Evolutionary conservation across 2,888 invertebrate genomes (phyloP).

Genomic region (Meteorus cinctellus): DNA sequence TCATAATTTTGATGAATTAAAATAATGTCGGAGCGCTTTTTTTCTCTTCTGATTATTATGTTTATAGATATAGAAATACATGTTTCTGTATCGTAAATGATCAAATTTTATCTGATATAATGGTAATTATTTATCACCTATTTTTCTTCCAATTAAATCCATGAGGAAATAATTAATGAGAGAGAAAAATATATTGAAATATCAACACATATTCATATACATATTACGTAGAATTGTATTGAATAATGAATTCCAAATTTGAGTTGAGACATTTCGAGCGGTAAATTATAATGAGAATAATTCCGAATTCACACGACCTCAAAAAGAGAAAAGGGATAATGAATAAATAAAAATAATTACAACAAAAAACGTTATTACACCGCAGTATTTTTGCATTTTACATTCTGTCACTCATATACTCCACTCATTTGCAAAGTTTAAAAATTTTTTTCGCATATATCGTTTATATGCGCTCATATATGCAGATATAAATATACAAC

Average conservation of each 20-base stretch:
- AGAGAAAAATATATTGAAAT: not conserved
- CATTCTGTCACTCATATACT: not conserved
- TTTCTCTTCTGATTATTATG: not conserved
- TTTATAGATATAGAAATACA: not conserved
- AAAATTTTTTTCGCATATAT: not conserved
- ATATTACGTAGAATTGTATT: not conserved
- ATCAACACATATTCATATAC: not conserved
- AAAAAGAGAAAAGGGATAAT: not conserved
- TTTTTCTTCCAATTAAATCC: no score
- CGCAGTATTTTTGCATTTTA: not conserved
- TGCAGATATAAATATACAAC: not conserved
- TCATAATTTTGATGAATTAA: not conserved
- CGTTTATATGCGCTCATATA: not conserved
- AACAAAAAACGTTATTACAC: not conserved
- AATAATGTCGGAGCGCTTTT: not conserved
- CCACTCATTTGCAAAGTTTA: not conserved
- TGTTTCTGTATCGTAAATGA: no score
- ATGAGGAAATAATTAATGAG: not conserved
- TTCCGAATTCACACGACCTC: not conserved
- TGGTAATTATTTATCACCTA: no score
- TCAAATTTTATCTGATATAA: no score
- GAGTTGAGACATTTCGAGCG: not conserved
- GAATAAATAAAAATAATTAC: not conserved
- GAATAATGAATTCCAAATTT: not conserved
- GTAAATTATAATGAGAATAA: slow-evolving; percentile 15